Evolutionary conservation across 2,888 invertebrate species (phyloP), one percentile per base, ranked within the genome.

Genomic region (Rhingia rostrata): DNA sequence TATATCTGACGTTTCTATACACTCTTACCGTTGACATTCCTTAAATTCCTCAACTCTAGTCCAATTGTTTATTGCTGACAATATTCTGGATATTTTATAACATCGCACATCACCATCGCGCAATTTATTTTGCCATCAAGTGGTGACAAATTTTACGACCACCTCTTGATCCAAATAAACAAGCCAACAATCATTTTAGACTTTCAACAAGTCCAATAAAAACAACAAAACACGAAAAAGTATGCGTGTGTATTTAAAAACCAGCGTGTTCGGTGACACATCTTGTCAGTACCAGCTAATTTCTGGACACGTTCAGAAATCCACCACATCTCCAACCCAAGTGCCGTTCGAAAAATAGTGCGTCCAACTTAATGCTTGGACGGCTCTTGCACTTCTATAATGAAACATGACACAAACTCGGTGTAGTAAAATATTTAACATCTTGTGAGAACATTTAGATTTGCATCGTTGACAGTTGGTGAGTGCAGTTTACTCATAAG

Each of bases 331-430:
- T 12, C 37, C 9, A 51, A 51, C 30, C 22, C 2, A 37, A 63
- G 35, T 37, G 30, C n/a, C 37, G 30, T 30, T 4, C 33, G 7
- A 22, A n/a, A 22, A 33, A 12, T 66, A 9, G 10, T 35, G 60
- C 14, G 60, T 66, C 54, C 37, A 43, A 22, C 54, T 45, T 37
- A 41, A 43, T 43, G 45, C 51, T 58, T 75, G 51, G 54, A 73
- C 56, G 56, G 49, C 79, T 22, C 22, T 22, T 60, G n/a, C 37
- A 58, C 51, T 64, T 53, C 58, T 22, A n/a, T n/a, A 51, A 69
- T 43, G 53, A 69, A 77, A 81, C 58, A 81, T 63, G 75, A 81
- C 69, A 64, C 45, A 69, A 63, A 74, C 45, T 51, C 22, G 22
- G 22, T 22, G 22, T 22, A 37, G 43, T 56, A 63, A 75, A 81